Conservation (phyloP, 2,888 invertebrate species). For the Gymnoscelis rufifasciata region DNA sequence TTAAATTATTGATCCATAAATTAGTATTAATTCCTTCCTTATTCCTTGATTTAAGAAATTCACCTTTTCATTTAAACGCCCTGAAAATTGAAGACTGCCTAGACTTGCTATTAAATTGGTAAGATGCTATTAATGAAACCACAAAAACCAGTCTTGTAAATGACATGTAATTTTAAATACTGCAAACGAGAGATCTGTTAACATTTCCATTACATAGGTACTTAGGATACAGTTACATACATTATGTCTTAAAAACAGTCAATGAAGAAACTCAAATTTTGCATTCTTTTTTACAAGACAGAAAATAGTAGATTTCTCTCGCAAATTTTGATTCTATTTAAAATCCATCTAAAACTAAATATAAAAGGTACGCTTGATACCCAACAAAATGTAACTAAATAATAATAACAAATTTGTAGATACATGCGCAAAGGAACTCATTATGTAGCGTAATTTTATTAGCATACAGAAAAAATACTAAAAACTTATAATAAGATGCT, state of each 20-base stretch:
- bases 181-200: constrained; percentile 76
- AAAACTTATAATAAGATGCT: constrained; percentile 28
- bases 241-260: too few relatives aligned
- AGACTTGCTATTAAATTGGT: too few relatives aligned
- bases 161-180: constrained; percentile 77
- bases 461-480: constrained; percentile 40
- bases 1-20: too few relatives aligned
- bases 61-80: too few relatives aligned
- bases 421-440: constrained; percentile 43
- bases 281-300: too few relatives aligned
- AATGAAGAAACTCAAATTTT: too few relatives aligned
- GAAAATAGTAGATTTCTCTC: too few relatives aligned
- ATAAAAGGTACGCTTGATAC: constrained; percentile 14
- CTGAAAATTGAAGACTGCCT: too few relatives aligned
- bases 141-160: constrained; percentile 69
- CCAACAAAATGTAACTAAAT: constrained; percentile 31
- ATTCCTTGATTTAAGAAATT: too few relatives aligned
- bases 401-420: constrained; percentile 31
- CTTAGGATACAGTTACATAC: neutral
- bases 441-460: constrained; percentile 38
- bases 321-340: constrained; percentile 8
- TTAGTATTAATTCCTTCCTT: too few relatives aligned
- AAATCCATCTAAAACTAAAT: constrained; percentile 20
- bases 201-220: constrained; percentile 47
- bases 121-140: too few relatives aligned